Conservation (phyloP, 2,797 vertebrate species). For the Enteromius unitaeniatus region DNA sequence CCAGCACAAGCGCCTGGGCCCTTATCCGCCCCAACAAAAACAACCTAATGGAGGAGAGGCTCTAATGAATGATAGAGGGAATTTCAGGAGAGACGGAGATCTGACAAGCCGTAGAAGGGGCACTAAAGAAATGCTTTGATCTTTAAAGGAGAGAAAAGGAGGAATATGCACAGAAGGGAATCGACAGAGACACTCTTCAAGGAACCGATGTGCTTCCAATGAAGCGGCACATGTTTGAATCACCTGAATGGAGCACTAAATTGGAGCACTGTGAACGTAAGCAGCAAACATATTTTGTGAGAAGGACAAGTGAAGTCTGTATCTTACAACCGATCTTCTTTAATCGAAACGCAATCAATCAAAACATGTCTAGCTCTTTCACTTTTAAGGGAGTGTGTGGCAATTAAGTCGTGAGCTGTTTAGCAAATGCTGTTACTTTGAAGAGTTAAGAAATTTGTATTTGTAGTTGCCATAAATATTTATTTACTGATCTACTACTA, state of each 20-base stretch:
- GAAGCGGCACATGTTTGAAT: slow-evolving; percentile 40
- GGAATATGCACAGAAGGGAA: slow-evolving; percentile 34
- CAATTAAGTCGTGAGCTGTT: slow-evolving; percentile 24
- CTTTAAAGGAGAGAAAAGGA: slow-evolving; percentile 39
- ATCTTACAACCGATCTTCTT: slow-evolving; percentile 19
- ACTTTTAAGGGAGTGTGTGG: not conserved
- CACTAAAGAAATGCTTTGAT: slow-evolving; percentile 63
- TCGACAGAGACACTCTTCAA: slow-evolving; percentile 26
- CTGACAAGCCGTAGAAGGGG: slow-evolving; percentile 59
- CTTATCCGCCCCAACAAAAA: slow-evolving; percentile 36
- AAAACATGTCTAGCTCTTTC: slow-evolving; percentile 13
- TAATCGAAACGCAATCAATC: slow-evolving; percentile 36
- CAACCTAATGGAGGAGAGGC: slow-evolving; percentile 42
- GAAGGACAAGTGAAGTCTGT: slow-evolving; percentile 19
- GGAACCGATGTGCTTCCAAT: not conserved
- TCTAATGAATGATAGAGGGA: slow-evolving; percentile 71
- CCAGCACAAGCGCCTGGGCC: slow-evolving; percentile 24
- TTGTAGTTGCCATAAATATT: slow-evolving; percentile 22
- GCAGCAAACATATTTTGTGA: slow-evolving; percentile 34
- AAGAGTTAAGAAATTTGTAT: slow-evolving; percentile 5
- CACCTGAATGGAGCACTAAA: slow-evolving; percentile 50
- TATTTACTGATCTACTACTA: not conserved
- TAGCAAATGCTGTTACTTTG: slow-evolving; percentile 8
- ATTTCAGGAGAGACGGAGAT: slow-evolving; percentile 64
- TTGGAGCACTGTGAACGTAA: slow-evolving; percentile 30